These are phyloP conservation scores for Rachycentron canadum DNA, from an alignment of 2,797 vertebrate species.

Conservation along the genomic window DNA sequence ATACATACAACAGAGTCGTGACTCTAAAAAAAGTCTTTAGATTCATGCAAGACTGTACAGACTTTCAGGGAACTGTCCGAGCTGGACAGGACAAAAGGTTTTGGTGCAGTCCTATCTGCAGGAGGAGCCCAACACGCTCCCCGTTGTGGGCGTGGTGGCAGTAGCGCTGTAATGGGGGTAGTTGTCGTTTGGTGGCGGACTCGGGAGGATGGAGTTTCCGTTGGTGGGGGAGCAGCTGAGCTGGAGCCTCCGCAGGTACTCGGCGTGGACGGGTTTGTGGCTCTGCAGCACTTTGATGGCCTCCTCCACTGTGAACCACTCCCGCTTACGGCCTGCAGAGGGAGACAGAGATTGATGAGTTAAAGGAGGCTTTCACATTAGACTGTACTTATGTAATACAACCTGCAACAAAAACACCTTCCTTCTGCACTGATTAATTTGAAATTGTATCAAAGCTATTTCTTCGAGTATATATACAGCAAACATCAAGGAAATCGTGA, in stretches of 20 bases:
- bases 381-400: neutral
- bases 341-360: conserved; percentile 63
- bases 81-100: conserved; percentile 19
- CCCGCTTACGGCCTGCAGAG: conserved; percentile 94
- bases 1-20: conserved; percentile 65
- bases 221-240: conserved; percentile 93
- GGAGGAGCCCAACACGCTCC: conserved; percentile 88
- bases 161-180: conserved; percentile 91
- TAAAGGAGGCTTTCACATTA: neutral
- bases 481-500: neutral
- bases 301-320: conserved; percentile 99
- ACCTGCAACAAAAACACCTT: neutral
- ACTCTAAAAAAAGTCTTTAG: conserved; percentile 58
- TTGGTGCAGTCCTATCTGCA: conserved; percentile 84
- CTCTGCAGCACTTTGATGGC: conserved; percentile 97
- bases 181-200: conserved; percentile 88
- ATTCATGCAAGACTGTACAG: conserved; percentile 83
- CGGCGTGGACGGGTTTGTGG: conserved; percentile 97
- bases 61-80: conserved; percentile 54
- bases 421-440: neutral
- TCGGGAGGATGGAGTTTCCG: conserved; percentile 92
- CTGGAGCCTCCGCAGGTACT: conserved; percentile 96
- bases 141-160: conserved; percentile 88
- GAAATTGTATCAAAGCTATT: neutral
- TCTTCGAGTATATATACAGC: neutral